Percentiles rank a stretch among this genome's conserved stretches.
These are phyloP conservation scores for Dufourea novaeangliae DNA, from an alignment of 1,140 invertebrate species.

Conservation along the genomic window DNA sequence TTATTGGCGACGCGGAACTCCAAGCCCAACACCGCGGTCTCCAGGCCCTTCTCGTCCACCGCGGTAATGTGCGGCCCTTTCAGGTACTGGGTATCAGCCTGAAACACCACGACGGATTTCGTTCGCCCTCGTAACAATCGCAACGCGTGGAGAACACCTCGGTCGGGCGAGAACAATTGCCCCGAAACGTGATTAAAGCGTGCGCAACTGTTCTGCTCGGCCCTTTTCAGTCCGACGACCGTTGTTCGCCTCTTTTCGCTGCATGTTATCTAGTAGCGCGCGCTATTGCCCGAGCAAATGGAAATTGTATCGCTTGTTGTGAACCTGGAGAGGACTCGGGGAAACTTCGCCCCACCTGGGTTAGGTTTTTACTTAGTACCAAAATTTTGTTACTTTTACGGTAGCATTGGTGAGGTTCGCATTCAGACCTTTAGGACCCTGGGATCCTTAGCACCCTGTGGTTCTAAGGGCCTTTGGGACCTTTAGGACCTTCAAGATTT, in stretches of 20 bases:
- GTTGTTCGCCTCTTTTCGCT: background rate
- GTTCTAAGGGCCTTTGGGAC: too few relatives aligned
- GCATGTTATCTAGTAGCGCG: background rate
- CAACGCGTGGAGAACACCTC: slow-evolving; percentile 8
- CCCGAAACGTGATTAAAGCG: slow-evolving; percentile 10
- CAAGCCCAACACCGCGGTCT: slow-evolving; percentile 87
- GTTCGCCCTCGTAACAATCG: background rate
- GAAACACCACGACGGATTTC: slow-evolving; percentile 23
- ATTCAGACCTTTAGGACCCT: too few relatives aligned
- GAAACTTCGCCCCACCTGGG: too few relatives aligned
- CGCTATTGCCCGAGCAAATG: background rate
- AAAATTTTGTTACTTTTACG: too few relatives aligned
- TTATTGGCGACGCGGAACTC: slow-evolving; percentile 88
- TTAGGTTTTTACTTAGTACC: too few relatives aligned
- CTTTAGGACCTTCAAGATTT: too few relatives aligned
- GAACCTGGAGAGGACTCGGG: too few relatives aligned
- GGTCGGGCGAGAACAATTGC: background rate
- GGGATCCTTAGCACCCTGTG: too few relatives aligned
- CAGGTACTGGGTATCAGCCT: slow-evolving; percentile 82
- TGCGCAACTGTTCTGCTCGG: background rate
- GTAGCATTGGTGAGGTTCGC: too few relatives aligned
- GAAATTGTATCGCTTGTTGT: background rate
- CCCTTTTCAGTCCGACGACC: background rate
- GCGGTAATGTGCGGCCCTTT: slow-evolving; percentile 75
- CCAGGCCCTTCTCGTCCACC: slow-evolving; percentile 82